Conservation (phyloP, 2,888 invertebrate species). For the Diarsia rubi region DNA sequence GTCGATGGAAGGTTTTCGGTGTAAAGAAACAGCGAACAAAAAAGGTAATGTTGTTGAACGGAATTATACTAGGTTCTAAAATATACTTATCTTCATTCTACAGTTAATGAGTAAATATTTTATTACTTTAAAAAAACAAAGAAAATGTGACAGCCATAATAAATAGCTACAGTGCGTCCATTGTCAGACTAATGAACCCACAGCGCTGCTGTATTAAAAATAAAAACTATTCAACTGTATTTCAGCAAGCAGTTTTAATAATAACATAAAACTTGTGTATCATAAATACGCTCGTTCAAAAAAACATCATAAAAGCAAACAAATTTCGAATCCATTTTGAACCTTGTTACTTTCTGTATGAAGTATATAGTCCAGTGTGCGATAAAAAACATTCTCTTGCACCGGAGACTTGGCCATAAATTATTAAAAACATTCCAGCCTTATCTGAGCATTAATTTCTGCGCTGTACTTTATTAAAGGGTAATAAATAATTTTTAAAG, state of each 20-base stretch:
- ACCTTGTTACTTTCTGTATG: accelerated
- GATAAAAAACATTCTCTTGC: neutral
- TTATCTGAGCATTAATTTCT: slow-evolving; percentile 64
- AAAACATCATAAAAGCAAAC: slow-evolving; percentile 5
- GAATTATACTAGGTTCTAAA: neutral
- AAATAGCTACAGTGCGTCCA: neutral
- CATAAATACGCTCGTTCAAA: slow-evolving; percentile 27
- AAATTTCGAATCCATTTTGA: neutral
- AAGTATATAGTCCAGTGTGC: neutral
- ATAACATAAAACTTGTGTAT: slow-evolving; percentile 44
- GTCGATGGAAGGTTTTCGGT: too few relatives aligned
- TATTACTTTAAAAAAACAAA: neutral
- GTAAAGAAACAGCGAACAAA: too few relatives aligned
- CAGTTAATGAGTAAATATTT: neutral
- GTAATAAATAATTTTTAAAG: slow-evolving; percentile 71
- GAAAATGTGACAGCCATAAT: neutral
- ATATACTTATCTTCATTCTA: neutral
- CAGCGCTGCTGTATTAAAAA: slow-evolving; percentile 28
- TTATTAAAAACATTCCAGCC: slow-evolving; percentile 65
- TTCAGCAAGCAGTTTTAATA: slow-evolving; percentile 48
- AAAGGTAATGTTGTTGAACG: too few relatives aligned
- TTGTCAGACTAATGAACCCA: slow-evolving; percentile 31
- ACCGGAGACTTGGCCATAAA: slow-evolving; percentile 44
- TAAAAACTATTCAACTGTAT: slow-evolving; percentile 36
- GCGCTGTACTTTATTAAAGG: slow-evolving; percentile 64